Evolutionary conservation across 2,888 invertebrate genomes (phyloP).

Genomic region (Diachrysia chrysitis): DNA sequence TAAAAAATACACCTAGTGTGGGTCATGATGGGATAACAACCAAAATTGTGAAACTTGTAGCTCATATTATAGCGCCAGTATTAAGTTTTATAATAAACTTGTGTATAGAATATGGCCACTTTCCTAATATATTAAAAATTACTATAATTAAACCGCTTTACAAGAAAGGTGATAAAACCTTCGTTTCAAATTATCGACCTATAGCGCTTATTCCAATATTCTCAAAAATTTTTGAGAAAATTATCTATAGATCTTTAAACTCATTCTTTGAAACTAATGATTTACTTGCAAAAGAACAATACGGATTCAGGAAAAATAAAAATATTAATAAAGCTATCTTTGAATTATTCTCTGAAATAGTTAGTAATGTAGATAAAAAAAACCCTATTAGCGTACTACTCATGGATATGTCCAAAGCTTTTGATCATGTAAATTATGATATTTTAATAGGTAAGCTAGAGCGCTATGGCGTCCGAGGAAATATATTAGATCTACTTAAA

Average conservation of each 20-base stretch:
- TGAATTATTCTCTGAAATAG: too few relatives aligned
- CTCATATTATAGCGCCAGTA: conserved; percentile 9
- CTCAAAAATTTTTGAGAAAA: conserved; percentile 2
- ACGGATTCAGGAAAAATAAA: neutral
- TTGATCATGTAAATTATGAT: too few relatives aligned
- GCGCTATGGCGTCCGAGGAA: too few relatives aligned
- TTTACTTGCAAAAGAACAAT: conserved; percentile 4
- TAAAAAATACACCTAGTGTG: conserved; percentile 11
- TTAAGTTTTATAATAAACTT: neutral
- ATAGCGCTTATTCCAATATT: conserved; percentile 9
- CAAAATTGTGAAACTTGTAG: neutral
- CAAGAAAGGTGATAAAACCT: conserved; percentile 13
- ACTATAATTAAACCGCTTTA: neutral
- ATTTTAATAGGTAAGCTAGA: too few relatives aligned
- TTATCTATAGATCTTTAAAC: conserved; percentile 3
- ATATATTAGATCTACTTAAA: too few relatives aligned
- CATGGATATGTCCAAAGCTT: too few relatives aligned
- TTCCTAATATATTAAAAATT: neutral
- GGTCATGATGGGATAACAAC: conserved; percentile 8
- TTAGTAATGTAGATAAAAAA: too few relatives aligned
- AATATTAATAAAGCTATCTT: conserved; percentile 4
- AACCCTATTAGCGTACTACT: too few relatives aligned
- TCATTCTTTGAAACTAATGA: conserved; percentile 13
- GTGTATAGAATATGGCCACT: neutral
- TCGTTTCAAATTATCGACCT: conserved; percentile 8